These are phyloP conservation scores for Hyla sarda DNA, from an alignment of 2,113 vertebrate species.

Conservation along the genomic window DNA sequence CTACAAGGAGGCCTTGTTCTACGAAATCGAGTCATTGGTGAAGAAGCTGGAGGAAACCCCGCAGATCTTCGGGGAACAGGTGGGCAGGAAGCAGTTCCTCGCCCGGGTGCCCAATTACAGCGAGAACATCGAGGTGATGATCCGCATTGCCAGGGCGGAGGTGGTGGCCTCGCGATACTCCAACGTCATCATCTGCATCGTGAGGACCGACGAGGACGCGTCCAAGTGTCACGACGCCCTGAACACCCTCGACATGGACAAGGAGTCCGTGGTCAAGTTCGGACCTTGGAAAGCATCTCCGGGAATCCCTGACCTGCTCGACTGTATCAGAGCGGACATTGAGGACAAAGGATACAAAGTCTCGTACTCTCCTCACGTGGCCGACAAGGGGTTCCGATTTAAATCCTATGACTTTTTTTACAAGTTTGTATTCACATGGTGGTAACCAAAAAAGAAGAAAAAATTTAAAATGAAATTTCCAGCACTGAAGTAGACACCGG, in stretches of 20 bases:
- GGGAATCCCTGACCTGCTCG: constrained; percentile 76
- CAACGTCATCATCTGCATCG: constrained; percentile 78
- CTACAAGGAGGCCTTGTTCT: constrained; percentile 85
- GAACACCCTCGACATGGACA: constrained; percentile 74
- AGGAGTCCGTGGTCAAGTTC: constrained; percentile 88
- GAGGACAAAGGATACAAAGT: constrained; percentile 82
- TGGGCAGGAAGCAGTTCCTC: constrained; percentile 88
- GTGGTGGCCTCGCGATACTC: constrained; percentile 81
- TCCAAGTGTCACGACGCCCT: constrained; percentile 74
- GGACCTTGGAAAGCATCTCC: constrained; percentile 86
- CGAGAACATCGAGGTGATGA: constrained; percentile 91
- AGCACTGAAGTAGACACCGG: background rate
- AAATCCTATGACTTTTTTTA: constrained; percentile 78
- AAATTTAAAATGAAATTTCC: background rate
- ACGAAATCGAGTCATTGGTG: constrained; percentile 81
- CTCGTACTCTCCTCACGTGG: constrained; percentile 63
- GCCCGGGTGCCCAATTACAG: constrained; percentile 84
- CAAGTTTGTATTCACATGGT: constrained; percentile 87
- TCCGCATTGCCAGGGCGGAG: constrained; percentile 86
- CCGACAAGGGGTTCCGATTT: constrained; percentile 76
- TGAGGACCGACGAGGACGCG: constrained; percentile 78
- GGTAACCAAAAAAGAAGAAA: constrained; percentile 74
- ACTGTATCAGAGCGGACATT: constrained; percentile 86
- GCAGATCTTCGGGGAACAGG: constrained; percentile 84
- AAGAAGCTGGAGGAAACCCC: constrained; percentile 88